These are phyloP conservation scores for Poecilia picta DNA, from an alignment of 2,797 vertebrate genomes.

Conservation along the genomic window DNA sequence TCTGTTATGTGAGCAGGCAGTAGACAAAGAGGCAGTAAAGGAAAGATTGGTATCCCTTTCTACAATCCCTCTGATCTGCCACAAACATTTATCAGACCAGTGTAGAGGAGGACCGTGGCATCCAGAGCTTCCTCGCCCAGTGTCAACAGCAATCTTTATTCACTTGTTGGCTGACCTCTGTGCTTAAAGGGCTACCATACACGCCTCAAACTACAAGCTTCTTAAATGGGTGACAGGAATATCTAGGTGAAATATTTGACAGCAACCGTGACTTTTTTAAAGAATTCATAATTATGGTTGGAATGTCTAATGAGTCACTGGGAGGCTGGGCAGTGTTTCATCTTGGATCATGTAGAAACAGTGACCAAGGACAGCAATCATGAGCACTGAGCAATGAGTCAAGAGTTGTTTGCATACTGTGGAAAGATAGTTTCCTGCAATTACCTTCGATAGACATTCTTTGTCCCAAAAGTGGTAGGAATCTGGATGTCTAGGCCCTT, in stretches of 20 bases:
- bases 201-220: slow-evolving; percentile 3
- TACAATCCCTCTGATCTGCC: slow-evolving; percentile 41
- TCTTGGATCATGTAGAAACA: slow-evolving; percentile 1
- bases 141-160: slow-evolving; percentile 40
- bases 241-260: slow-evolving; percentile 2
- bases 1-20: slow-evolving; percentile 41
- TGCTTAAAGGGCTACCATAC: slow-evolving; percentile 11
- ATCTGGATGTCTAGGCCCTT: neutral
- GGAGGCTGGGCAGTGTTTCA: neutral
- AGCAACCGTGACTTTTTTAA: slow-evolving; percentile 4
- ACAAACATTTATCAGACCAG: slow-evolving; percentile 57
- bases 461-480: neutral
- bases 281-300: slow-evolving; percentile 12
- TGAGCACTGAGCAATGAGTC: neutral
- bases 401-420: neutral
- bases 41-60: slow-evolving; percentile 37
- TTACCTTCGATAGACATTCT: neutral
- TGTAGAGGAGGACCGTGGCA: slow-evolving; percentile 20
- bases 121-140: slow-evolving; percentile 29
- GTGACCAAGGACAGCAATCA: neutral
- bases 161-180: slow-evolving; percentile 36
- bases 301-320: slow-evolving; percentile 13
- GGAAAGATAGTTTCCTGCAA: neutral
- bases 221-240: slow-evolving; percentile 18
- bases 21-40: slow-evolving; percentile 42